phyloP scores from a whole-genome alignment of 2,113 vertebrate species.

The Pithys albifrons region DNA sequence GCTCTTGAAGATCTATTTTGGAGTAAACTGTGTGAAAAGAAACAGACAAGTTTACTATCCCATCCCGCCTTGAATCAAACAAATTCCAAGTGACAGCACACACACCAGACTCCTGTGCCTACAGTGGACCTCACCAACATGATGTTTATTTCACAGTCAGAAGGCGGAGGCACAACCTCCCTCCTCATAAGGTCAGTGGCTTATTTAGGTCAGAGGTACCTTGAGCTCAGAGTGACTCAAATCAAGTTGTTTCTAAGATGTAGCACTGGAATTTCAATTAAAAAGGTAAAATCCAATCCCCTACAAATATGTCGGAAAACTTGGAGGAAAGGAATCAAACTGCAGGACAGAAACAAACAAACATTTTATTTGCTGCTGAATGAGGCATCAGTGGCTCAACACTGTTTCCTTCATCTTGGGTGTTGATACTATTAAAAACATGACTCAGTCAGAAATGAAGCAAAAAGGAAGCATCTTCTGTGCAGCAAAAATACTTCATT shows the following conservation, averaged over 20 bases:
- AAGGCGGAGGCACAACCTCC: neutral
- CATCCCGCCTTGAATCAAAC: neutral
- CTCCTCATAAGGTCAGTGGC: neutral
- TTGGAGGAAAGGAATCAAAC: neutral
- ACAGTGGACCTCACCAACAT: neutral
- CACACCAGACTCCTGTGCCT: neutral
- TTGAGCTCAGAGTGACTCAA: neutral
- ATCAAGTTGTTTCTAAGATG: neutral
- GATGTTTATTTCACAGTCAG: fast-evolving
- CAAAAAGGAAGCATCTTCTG: neutral
- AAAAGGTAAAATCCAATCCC: neutral
- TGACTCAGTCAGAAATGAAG: neutral
- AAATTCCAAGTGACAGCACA: neutral
- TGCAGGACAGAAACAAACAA: neutral
- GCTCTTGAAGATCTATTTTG: neutral
- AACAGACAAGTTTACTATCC: neutral
- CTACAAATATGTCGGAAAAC: neutral
- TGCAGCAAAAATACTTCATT: neutral
- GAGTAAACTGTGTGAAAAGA: neutral
- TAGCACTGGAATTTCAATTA: neutral
- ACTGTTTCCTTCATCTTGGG: neutral
- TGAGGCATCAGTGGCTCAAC: neutral
- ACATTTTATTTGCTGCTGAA: neutral
- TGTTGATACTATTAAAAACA: neutral
- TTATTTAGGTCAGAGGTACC: neutral